Percentiles rank a stretch among this genome's conserved stretches.
Conservation (phyloP, 2,113 vertebrate genomes). For the Orthochromis malagaraziensis region DNA sequence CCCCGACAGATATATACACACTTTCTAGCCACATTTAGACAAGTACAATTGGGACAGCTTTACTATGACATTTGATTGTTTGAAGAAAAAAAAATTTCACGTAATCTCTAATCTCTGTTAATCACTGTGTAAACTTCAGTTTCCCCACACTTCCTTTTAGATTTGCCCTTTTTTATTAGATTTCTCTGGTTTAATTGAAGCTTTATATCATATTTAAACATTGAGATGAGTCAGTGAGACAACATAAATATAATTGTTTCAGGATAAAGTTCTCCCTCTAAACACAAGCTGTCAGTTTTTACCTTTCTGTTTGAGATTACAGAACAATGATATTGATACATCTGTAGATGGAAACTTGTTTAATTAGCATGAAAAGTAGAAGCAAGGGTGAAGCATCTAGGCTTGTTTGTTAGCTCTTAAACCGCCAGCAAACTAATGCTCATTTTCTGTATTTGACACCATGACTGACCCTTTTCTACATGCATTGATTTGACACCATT, state of each 20-base stretch:
- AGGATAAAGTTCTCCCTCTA: neutral
- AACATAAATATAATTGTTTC: neutral
- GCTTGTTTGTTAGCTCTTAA: neutral
- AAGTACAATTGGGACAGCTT: neutral
- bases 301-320: neutral
- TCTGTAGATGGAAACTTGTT: neutral
- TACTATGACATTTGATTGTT: neutral
- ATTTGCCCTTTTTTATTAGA: neutral
- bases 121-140: neutral
- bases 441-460: neutral
- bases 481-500: fast-evolving
- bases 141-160: neutral
- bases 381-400: neutral
- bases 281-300: neutral
- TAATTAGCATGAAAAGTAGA: neutral
- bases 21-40: neutral
- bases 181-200: neutral
- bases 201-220: neutral
- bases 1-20: neutral
- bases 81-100: neutral
- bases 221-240: neutral
- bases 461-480: neutral
- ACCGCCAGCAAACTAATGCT: neutral
- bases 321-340: neutral
- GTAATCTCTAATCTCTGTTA: neutral